Evolutionary conservation across 2,888 invertebrate species (phyloP), one percentile per base, ranked within the genome.

Genomic region (Camptogramma bilineatum): DNA sequence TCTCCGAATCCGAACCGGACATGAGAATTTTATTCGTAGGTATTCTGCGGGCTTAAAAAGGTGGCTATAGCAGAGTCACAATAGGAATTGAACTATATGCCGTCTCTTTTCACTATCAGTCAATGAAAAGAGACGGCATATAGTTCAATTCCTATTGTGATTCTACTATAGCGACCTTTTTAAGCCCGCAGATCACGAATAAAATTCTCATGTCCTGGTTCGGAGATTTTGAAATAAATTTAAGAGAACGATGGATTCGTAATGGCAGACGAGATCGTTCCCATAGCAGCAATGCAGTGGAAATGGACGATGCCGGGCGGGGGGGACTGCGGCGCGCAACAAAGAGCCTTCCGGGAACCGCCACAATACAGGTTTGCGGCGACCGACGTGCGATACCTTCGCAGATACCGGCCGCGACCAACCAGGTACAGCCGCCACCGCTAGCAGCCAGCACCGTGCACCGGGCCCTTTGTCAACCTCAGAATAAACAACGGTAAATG

Each of bases 371-470:
- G 91, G 92, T 92, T 92, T 88, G 92, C 88, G 83, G 82, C 89
- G 83, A 90, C 91, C 89, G 83, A 90, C 91, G 91, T 91, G 92
- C 92, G 90, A 91, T 91, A 91, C 91, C 89, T 90, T 87, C 88
- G 90, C 92, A 89, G 91, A 91, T 91, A 91, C 88, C 84, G 84
- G 74, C 82, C 78, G 80, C 81, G 74, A 78, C 79, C 78, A 78
- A 71, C 84, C 90, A 87, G 87, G 88, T 88, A 89, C 78, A 65
- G 73, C 73, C 75, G 73, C 66, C 60, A 73, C 69, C 71, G 74
- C 71, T 62, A 52, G 24, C 65, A 42, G 46, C 56, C 13, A 56
- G 56, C 62, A 46, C 44, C 50, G 24, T 53, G 50, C 65, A 73
- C 73, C 77, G 73, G 75, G 79, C 81, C 86, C 83, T 86, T 90